phyloP scores from a whole-genome alignment of 2,797 vertebrate species.

The Choloepus didactylus region DNA sequence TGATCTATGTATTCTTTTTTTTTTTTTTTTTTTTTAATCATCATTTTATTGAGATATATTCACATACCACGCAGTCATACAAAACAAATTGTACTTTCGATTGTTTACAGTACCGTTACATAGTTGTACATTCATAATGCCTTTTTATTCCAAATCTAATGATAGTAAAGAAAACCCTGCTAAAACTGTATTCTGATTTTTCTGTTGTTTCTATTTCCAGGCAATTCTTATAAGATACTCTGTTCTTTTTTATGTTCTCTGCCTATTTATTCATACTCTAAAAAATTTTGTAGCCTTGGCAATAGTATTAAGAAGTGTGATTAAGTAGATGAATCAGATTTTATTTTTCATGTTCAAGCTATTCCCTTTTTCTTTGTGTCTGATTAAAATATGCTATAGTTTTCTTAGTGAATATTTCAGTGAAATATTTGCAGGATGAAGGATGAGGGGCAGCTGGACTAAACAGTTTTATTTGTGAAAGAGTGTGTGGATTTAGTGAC shows the following conservation, averaged over 20 bases:
- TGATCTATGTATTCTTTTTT: neutral
- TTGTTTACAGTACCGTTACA: no score
- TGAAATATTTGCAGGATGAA: neutral
- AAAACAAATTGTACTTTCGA: no score
- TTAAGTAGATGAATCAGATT: conserved; percentile 31
- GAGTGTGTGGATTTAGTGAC: conserved; percentile 19
- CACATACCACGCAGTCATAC: no score
- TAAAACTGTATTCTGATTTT: neutral
- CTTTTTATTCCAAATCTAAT: neutral
- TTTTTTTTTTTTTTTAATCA: no score
- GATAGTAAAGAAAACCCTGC: neutral
- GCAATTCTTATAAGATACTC: neutral
- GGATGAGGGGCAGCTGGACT: conserved; percentile 15
- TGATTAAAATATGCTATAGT: conserved; percentile 40
- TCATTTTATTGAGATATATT: no score
- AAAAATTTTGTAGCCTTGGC: conserved; percentile 39
- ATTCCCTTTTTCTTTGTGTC: conserved; percentile 1
- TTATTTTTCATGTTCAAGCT: conserved; percentile 39
- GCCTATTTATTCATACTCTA: neutral
- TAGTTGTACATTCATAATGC: no score
- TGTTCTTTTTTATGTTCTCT: neutral
- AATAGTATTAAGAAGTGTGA: neutral
- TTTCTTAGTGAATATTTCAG: conserved; percentile 13
- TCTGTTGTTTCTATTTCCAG: neutral
- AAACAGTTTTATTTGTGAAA: conserved; percentile 1